Evolutionary conservation across 2,113 vertebrate species (phyloP).

Genomic region (Oceanites oceanicus): DNA sequence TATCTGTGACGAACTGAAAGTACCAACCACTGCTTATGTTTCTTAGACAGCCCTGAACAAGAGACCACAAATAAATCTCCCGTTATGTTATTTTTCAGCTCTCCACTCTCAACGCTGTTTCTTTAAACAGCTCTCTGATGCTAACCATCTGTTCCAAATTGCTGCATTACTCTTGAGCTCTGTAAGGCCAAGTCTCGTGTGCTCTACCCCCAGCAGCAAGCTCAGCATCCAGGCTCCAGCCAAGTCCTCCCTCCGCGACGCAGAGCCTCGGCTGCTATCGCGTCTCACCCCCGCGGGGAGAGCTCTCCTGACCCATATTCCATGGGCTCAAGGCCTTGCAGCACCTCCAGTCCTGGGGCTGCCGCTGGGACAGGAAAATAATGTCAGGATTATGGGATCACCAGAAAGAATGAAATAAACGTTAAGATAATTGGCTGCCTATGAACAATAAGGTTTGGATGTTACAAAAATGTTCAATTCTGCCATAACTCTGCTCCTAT

Average conservation of each 20-base stretch:
- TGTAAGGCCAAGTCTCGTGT: background rate
- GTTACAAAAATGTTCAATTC: background rate
- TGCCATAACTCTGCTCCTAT: background rate
- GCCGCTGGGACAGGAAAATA: background rate
- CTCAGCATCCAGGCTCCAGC: background rate
- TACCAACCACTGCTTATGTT: background rate
- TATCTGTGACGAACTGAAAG: background rate
- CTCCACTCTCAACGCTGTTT: background rate
- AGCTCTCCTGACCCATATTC: background rate
- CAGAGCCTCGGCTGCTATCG: rapidly evolving
- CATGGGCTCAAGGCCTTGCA: background rate
- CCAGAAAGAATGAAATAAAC: constrained; percentile 17
- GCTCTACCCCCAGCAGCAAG: background rate
- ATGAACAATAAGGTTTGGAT: background rate
- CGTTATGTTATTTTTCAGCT: constrained; percentile 30
- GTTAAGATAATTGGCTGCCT: background rate
- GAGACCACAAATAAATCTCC: constrained; percentile 56
- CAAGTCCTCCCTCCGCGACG: background rate
- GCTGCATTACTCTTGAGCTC: background rate
- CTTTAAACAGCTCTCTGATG: constrained; percentile 44
- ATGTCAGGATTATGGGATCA: background rate
- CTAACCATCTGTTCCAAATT: constrained; percentile 56
- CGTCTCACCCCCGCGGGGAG: rapidly evolving
- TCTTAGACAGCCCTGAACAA: constrained; percentile 34
- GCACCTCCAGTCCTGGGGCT: background rate